These are phyloP conservation scores for Ceyx cyanopectus DNA, from an alignment of 2,113 vertebrate genomes.

Conservation along the genomic window DNA sequence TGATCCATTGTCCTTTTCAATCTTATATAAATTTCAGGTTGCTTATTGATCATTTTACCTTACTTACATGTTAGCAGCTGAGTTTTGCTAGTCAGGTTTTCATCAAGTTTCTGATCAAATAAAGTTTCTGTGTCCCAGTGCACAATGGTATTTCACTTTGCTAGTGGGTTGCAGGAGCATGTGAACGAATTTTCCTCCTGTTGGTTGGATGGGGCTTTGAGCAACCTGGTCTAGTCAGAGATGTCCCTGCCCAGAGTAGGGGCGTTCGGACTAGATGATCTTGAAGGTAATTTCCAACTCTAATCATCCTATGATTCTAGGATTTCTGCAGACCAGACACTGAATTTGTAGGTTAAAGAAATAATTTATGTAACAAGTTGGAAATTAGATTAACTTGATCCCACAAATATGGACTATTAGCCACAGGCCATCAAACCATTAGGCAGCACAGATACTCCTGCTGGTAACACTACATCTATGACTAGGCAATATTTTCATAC, in stretches of 20 bases:
- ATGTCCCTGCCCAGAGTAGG: too few relatives aligned
- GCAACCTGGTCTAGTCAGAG: too few relatives aligned
- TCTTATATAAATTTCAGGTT: not conserved
- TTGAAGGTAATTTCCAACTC: too few relatives aligned
- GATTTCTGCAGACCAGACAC: not conserved
- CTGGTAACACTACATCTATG: not conserved
- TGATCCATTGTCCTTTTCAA: not conserved
- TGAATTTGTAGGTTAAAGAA: not conserved
- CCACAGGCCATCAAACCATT: too few relatives aligned
- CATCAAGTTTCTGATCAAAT: not conserved
- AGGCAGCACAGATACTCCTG: not conserved
- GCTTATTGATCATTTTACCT: not conserved
- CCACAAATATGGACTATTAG: not conserved
- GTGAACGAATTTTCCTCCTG: not conserved
- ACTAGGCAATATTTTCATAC: not conserved
- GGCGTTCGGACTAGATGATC: too few relatives aligned
- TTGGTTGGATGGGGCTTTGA: not conserved
- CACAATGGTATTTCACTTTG: not conserved
- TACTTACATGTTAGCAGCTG: not conserved
- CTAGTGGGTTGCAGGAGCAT: not conserved
- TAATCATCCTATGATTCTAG: not conserved
- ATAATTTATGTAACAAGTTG: not conserved
- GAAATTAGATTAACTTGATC: not conserved
- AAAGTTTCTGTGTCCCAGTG: not conserved
- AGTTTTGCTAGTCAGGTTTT: not conserved